Percentiles rank a stretch among this genome's conserved stretches.
Conservation (phyloP, 2,113 vertebrate species). For the Pandion haliaetus region DNA sequence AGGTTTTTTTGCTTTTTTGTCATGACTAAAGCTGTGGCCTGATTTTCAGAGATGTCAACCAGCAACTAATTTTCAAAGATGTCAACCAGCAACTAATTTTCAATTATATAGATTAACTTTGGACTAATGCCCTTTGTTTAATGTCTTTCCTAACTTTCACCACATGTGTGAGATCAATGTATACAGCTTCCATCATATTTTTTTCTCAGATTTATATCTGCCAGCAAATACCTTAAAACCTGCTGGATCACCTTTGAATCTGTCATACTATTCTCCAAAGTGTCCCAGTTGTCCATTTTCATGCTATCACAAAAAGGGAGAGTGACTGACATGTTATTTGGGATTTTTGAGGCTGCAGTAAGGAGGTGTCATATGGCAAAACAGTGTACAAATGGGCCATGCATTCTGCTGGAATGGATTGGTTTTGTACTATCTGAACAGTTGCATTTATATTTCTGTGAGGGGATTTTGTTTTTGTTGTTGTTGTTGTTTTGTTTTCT, state of each 20-base stretch:
- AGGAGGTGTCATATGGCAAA: neutral
- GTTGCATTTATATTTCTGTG: neutral
- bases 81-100: neutral
- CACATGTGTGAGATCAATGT: rapidly evolving
- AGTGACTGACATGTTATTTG: rapidly evolving
- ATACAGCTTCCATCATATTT: neutral
- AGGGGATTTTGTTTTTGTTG: neutral
- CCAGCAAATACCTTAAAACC: neutral
- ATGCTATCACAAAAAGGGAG: neutral
- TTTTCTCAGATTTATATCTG: neutral
- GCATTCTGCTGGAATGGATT: neutral
- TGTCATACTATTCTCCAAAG: neutral
- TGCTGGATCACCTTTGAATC: neutral
- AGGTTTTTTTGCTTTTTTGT: neutral
- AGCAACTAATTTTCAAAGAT: neutral
- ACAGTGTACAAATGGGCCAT: neutral
- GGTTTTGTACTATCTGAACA: neutral
- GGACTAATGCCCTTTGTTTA: neutral
- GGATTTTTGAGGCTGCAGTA: neutral
- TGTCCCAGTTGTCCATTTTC: neutral
- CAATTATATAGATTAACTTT: neutral
- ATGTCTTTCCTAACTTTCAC: neutral
- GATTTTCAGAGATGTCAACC: neutral
- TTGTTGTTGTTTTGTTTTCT: neutral
- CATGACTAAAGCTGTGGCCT: neutral